Conservation (phyloP, 2,113 vertebrate species). For the Xenopus borealis region DNA sequence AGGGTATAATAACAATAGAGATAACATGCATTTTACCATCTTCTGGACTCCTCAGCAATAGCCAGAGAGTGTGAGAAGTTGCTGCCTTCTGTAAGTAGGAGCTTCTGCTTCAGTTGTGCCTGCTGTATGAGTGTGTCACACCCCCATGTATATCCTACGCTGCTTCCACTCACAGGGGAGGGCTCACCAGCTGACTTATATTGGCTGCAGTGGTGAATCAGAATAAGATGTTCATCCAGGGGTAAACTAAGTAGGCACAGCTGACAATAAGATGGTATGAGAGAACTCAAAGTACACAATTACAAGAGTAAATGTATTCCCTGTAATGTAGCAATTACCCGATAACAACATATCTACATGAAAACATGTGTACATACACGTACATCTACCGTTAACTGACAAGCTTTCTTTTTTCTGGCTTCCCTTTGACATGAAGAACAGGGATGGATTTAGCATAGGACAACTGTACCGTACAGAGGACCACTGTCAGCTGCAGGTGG, state of each 20-base stretch:
- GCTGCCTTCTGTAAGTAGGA: slow-evolving; percentile 10
- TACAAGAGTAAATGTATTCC: background rate
- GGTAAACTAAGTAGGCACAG: slow-evolving; percentile 4
- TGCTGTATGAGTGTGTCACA: slow-evolving; percentile 26
- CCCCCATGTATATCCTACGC: slow-evolving; percentile 13
- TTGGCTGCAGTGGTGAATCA: slow-evolving; percentile 39
- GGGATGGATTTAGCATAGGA: no score
- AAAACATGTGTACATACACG: no score
- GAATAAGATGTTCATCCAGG: slow-evolving; percentile 1
- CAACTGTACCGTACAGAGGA: no score
- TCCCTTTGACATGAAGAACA: no score
- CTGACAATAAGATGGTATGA: slow-evolving; percentile 1
- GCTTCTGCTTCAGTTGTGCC: slow-evolving; percentile 2
- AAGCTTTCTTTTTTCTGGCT: no score
- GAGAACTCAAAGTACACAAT: background rate
- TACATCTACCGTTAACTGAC: no score
- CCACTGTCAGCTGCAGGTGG: no score
- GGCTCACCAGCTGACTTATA: slow-evolving; percentile 11
- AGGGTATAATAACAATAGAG: background rate
- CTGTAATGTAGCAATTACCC: background rate
- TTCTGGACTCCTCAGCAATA: background rate
- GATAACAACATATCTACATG: no score
- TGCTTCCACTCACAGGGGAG: slow-evolving; percentile 30
- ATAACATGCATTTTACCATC: background rate
- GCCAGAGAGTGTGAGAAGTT: background rate